Percentiles rank a stretch among this genome's conserved stretches.
Conservation (phyloP, 2,888 invertebrate species). For the Drosophila peninsularis region DNA sequence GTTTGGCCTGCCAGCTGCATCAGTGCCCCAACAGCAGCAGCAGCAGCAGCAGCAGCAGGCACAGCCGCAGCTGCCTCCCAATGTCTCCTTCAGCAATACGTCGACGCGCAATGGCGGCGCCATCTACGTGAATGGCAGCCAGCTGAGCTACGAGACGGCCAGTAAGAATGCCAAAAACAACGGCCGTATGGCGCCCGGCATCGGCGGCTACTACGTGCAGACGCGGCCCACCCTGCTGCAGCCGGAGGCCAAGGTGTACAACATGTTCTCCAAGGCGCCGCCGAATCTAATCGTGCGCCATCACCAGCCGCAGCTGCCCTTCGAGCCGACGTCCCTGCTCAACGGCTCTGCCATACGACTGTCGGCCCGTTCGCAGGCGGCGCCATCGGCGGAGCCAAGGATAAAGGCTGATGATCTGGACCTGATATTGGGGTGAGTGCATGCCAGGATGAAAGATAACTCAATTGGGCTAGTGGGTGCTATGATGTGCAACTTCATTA, state of each 20-base stretch:
- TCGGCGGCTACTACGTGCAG: slow-evolving; percentile 79
- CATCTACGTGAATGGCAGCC: slow-evolving; percentile 71
- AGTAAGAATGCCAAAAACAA: slow-evolving; percentile 82
- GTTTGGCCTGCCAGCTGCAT: slow-evolving; percentile 68
- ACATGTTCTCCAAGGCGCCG: slow-evolving; percentile 82
- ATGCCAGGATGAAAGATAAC: too few species aligned
- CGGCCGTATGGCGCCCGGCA: slow-evolving; percentile 38
- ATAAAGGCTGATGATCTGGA: slow-evolving; percentile 83
- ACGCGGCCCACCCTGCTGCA: slow-evolving; percentile 63
- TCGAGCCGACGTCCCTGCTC: slow-evolving; percentile 52
- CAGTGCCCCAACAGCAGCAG: slow-evolving; percentile 31
- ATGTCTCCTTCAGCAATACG: slow-evolving; percentile 76
- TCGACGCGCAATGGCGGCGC: slow-evolving; percentile 61
- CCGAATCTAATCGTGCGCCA: slow-evolving; percentile 71
- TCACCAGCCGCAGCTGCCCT: slow-evolving; percentile 47
- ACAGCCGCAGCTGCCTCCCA: slow-evolving; percentile 70
- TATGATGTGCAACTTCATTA: too few species aligned
- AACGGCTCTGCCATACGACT: slow-evolving; percentile 58
- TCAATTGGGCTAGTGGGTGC: not conserved
- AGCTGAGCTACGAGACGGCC: slow-evolving; percentile 77
- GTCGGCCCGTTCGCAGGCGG: slow-evolving; percentile 63
- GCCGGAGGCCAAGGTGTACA: slow-evolving; percentile 80
- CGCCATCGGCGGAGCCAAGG: slow-evolving; percentile 32
- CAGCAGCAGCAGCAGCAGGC: slow-evolving; percentile 22
- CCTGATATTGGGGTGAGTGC: slow-evolving; percentile 89